Percentiles rank a stretch among this genome's conserved stretches.
Evolutionary conservation across 2,888 invertebrate genomes (phyloP).

Genomic region (Apodemia zela): DNA sequence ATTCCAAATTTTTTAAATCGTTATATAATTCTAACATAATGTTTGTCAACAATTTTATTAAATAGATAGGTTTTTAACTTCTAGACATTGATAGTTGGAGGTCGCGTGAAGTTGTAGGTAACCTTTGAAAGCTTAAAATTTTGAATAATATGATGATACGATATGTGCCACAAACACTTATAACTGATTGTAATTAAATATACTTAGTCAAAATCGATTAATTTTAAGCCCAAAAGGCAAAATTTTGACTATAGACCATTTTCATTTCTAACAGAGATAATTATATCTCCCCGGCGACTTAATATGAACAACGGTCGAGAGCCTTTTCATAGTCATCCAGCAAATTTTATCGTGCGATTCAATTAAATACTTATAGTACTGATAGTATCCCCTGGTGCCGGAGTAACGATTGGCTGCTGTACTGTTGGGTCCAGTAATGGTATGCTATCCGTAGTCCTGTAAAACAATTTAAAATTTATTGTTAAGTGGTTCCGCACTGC

Average conservation of each 20-base stretch:
- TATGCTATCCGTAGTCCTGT: constrained; percentile 73
- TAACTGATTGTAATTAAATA: too few species aligned
- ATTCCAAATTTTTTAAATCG: too few species aligned
- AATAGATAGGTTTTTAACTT: too few species aligned
- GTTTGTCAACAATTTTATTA: too few species aligned
- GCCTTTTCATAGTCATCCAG: constrained; percentile 11
- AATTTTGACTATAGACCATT: background rate
- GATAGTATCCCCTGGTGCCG: constrained; percentile 69
- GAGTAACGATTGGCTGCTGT: constrained; percentile 62
- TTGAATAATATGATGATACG: too few species aligned
- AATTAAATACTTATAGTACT: constrained; percentile 75
- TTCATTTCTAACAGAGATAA: background rate
- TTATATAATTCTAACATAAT: too few species aligned
- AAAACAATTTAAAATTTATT: constrained; percentile 22
- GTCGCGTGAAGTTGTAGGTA: too few species aligned
- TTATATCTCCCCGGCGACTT: background rate
- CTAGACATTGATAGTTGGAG: too few species aligned
- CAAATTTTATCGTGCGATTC: background rate
- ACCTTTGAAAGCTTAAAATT: too few species aligned
- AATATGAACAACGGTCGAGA: background rate
- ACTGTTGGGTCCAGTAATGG: constrained; percentile 67
- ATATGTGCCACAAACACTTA: too few species aligned
- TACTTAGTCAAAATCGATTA: too few species aligned
- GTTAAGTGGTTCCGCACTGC: background rate
- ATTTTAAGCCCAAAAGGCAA: too few species aligned